phyloP scores from a whole-genome alignment of 2,797 vertebrate species.

The Helostoma temminkii region DNA sequence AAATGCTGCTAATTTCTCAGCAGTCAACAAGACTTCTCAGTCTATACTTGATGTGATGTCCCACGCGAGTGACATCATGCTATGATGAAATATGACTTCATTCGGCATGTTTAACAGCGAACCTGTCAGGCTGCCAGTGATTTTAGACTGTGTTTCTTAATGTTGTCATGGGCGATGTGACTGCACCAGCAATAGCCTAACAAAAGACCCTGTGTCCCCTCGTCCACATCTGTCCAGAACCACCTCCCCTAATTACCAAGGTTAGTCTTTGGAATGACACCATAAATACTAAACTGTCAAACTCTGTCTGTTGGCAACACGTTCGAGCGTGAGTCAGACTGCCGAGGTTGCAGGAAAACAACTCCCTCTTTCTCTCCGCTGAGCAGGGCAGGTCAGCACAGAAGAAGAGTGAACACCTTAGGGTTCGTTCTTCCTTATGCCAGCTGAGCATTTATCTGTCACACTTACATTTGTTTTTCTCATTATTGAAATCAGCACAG shows the following conservation, averaged over 20 bases:
- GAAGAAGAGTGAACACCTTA: conserved; percentile 16
- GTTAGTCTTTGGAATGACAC: conserved; percentile 81
- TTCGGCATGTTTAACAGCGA: conserved; percentile 8
- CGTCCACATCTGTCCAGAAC: conserved; percentile 80
- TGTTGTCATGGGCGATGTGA: conserved; percentile 72
- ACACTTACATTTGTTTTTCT: conserved; percentile 1
- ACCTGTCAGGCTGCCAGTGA: conserved; percentile 33
- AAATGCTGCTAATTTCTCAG: conserved; percentile 20
- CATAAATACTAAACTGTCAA: conserved; percentile 85
- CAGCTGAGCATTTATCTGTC: conserved; percentile 9
- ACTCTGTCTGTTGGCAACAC: conserved; percentile 75
- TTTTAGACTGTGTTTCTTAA: conserved; percentile 44
- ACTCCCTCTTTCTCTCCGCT: conserved; percentile 47
- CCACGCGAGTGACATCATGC: conserved; percentile 68
- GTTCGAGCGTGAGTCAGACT: conserved; percentile 76
- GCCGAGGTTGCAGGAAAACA: conserved; percentile 66
- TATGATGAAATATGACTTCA: conserved; percentile 56
- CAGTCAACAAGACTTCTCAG: conserved; percentile 27
- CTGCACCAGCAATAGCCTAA: conserved; percentile 61
- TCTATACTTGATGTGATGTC: conserved; percentile 43
- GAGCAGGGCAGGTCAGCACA: conserved; percentile 18
- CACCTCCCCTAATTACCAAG: conserved; percentile 78
- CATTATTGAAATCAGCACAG: neutral
- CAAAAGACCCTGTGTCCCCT: conserved; percentile 75
- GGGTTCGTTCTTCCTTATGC: conserved; percentile 8